Evolutionary conservation across 2,797 vertebrate genomes (phyloP).

Genomic region (Oreochromis mossambicus): DNA sequence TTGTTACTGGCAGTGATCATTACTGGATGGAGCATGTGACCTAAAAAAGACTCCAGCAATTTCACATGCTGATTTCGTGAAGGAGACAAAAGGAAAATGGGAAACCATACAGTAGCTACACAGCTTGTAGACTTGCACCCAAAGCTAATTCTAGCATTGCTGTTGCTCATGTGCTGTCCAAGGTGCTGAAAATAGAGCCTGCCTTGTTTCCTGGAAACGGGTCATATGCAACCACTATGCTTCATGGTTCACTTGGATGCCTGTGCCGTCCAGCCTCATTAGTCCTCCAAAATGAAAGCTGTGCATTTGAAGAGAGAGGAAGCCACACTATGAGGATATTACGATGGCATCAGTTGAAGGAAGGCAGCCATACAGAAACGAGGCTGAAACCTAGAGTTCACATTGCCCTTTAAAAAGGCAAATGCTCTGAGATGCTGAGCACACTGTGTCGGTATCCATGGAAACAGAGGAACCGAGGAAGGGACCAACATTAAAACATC

Average conservation of each 20-base stretch:
- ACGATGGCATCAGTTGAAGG: neutral
- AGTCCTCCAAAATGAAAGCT: neutral
- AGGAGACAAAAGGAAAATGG: neutral
- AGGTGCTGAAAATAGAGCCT: conserved; percentile 63
- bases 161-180: conserved; percentile 48
- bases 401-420: conserved; percentile 77
- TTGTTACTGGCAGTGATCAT: neutral
- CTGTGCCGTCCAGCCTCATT: conserved; percentile 28
- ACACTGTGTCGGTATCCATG: conserved; percentile 79
- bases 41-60: neutral
- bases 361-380: conserved; percentile 25
- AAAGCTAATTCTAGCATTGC: conserved; percentile 15
- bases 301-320: neutral
- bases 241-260: conserved; percentile 23
- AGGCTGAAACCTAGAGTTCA: conserved; percentile 66
- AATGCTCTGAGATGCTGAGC: conserved; percentile 74
- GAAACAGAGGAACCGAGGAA: conserved; percentile 75
- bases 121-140: neutral
- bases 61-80: neutral
- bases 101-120: neutral
- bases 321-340: neutral
- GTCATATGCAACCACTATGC: conserved; percentile 42
- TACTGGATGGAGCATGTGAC: neutral
- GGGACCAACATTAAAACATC: conserved; percentile 64
- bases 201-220: conserved; percentile 57